Evolutionary conservation across 2,113 vertebrate genomes (phyloP).

Genomic region (Oreocharis arfaki): DNA sequence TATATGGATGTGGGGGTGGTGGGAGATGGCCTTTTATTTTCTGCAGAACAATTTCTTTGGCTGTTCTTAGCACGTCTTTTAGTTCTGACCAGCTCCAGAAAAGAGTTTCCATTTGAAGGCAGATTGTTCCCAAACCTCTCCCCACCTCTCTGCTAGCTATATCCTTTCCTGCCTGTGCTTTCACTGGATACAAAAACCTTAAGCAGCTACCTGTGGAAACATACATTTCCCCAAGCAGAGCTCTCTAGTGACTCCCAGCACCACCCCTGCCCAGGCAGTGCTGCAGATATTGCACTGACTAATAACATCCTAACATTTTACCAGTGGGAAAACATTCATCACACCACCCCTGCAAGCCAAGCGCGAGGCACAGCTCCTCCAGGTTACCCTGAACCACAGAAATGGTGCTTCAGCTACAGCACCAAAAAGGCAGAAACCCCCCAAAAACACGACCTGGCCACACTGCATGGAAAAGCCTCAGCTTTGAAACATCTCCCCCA

Average conservation of each 20-base stretch:
- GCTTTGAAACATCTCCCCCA: rapidly evolving
- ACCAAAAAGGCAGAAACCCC: neutral
- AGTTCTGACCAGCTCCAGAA: neutral
- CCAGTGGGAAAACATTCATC: neutral
- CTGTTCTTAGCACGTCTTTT: neutral
- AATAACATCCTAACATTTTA: neutral
- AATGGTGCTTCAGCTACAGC: neutral
- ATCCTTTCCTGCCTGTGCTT: neutral
- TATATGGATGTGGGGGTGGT: neutral
- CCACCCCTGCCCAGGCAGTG: neutral
- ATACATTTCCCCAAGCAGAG: neutral
- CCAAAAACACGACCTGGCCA: neutral
- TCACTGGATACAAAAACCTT: neutral
- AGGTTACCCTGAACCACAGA: neutral
- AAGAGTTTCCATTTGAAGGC: neutral
- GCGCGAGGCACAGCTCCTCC: rapidly evolving
- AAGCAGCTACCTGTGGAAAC: neutral
- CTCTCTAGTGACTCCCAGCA: neutral
- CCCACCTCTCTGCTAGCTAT: neutral
- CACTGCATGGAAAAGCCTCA: rapidly evolving
- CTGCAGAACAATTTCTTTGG: neutral
- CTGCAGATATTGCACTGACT: neutral
- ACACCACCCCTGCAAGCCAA: neutral
- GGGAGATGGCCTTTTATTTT: neutral
- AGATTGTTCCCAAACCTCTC: neutral